A percentile compares a stretch with the other conserved stretches of the same genome.
These are phyloP conservation scores for Oophaga sylvatica DNA, from an alignment of 2,797 vertebrate genomes.

Conservation along the genomic window DNA sequence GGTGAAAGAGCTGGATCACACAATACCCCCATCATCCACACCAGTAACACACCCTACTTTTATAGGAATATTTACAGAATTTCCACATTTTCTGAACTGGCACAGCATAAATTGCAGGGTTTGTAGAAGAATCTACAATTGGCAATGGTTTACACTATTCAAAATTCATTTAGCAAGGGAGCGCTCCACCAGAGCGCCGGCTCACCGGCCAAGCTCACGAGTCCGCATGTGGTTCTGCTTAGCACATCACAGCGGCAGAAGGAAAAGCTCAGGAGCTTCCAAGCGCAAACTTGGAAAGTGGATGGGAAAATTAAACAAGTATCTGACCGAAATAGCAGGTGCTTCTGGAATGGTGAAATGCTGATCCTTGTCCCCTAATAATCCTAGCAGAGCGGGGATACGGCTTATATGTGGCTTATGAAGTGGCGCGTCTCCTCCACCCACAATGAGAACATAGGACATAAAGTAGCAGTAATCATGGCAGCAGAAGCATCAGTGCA, in stretches of 20 bases:
- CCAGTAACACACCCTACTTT: background rate
- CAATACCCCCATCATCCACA: background rate
- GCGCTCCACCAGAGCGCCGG: constrained; percentile 25
- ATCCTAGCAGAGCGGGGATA: background rate
- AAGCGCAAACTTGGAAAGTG: constrained; percentile 43
- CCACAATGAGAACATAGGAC: background rate
- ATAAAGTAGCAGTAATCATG: background rate
- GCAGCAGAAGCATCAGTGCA: background rate
- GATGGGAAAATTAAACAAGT: constrained; percentile 47
- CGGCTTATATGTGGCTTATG: background rate
- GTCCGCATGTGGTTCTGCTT: constrained; percentile 51
- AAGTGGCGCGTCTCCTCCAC: background rate
- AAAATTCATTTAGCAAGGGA: constrained; percentile 9
- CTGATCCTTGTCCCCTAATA: constrained; percentile 1
- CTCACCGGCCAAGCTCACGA: constrained; percentile 1
- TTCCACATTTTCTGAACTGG: background rate
- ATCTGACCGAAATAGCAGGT: constrained; percentile 59
- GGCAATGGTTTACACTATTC: background rate
- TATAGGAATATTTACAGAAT: constrained; percentile 7
- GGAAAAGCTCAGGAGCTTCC: constrained; percentile 26
- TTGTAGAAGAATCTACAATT: constrained; percentile 19
- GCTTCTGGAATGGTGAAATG: constrained; percentile 30
- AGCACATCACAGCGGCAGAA: constrained; percentile 37
- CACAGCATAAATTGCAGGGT: constrained; percentile 12
- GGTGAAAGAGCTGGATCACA: background rate